phyloP scores from a whole-genome alignment of 2,113 vertebrate genomes.

The Dendropsophus ebraccatus region DNA sequence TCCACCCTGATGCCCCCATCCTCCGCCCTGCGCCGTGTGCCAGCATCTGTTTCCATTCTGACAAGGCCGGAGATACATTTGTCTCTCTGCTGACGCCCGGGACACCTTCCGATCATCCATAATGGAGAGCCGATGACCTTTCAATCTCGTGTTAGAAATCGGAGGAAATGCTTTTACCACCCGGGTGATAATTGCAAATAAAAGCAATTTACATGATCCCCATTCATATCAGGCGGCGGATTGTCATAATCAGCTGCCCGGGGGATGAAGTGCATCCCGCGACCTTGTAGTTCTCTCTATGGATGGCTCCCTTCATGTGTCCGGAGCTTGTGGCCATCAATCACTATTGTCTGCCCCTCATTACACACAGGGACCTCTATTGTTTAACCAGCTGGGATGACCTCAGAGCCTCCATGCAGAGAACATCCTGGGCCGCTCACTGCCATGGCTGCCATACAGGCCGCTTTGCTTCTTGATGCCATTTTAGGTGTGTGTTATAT shows the following conservation, averaged over 20 bases:
- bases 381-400: slow-evolving; percentile 40
- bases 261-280: slow-evolving; percentile 5
- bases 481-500: too few species aligned
- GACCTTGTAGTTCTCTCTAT: slow-evolving; percentile 14
- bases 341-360: slow-evolving; percentile 21
- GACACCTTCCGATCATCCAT: slow-evolving; percentile 39
- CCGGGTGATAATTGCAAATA: slow-evolving; percentile 34
- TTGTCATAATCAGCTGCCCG: slow-evolving; percentile 39
- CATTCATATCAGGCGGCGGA: neutral
- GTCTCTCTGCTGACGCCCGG: slow-evolving; percentile 30
- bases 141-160: slow-evolving; percentile 33
- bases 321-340: slow-evolving; percentile 53
- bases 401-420: neutral
- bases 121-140: slow-evolving; percentile 55
- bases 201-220: slow-evolving; percentile 36
- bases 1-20: neutral
- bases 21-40: neutral
- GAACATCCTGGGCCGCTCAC: too few species aligned
- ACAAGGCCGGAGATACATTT: neutral
- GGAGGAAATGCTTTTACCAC: neutral
- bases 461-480: too few species aligned
- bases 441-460: neutral
- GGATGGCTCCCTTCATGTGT: slow-evolving; percentile 3
- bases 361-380: neutral
- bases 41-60: slow-evolving; percentile 40